Base-by-base conservation (phyloP, 2,113 vertebrate species). In the Budorcas taxicolor region DNA sequence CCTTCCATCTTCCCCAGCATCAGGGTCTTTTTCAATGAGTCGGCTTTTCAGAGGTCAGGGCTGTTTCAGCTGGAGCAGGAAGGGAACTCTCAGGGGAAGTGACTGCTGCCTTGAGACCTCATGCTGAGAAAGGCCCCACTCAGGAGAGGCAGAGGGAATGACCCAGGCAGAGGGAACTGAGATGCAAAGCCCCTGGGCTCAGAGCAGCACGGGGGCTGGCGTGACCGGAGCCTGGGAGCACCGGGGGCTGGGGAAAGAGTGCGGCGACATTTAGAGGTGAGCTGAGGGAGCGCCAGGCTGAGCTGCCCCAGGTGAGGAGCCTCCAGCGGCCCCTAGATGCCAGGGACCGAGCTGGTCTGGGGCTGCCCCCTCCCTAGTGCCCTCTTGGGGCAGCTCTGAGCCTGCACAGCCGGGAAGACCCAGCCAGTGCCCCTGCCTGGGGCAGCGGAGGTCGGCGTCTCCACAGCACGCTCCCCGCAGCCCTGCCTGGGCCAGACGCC, bases 211-310 rank as follows among this genome's bases (percentile, higher is more conserved):
- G 16, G 8, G 52, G 9, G 78, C 43, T 4, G 14, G 7, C 0
- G 1, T 14, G 67, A 53, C 93, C 0, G 0, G 40, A 45, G 60
- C 1, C 3, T n/a, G 58, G 23, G 60, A 29, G 19, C 1, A 7
- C 7, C 0, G 11, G 15, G 64, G 21, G 29, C 21, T 3, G 7
- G 15, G 64, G 15, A 36, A 1, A 1, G 21, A 21, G 11, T 9
- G 62, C 36, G 33, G 60, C 0, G 6, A 57, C 17, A 16, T 0
- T 3, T 1, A 7, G 82, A 29, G 47, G 43, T 45, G 50, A 76
- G 94, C 5, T 0, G 19, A 62, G 86, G 21, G 81, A 21, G 9
- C 16, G 3, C 16, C n/a, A 21, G 55, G 40, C 36, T n/a, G 43
- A 15, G 23, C 62, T 15, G 45, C 11, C 7, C 31, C 47, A 2